These are phyloP conservation scores for Odontothrips loti DNA, from an alignment of 2,888 invertebrate species.

Conservation along the genomic window DNA sequence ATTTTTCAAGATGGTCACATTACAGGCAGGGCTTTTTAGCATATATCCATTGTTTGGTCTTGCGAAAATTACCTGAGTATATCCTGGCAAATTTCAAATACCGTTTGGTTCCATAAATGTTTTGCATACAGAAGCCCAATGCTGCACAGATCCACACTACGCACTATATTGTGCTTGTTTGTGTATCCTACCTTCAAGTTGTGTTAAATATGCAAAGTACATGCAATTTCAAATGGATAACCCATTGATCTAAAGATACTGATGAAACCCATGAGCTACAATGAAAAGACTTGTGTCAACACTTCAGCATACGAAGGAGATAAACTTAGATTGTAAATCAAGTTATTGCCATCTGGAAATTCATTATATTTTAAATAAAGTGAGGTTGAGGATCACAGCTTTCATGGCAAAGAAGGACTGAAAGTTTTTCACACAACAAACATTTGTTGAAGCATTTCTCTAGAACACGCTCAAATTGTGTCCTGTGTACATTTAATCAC, in stretches of 20 bases:
- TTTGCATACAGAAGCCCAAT: not conserved
- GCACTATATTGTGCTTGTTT: not conserved
- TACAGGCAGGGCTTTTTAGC: not conserved
- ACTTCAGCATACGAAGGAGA: not conserved
- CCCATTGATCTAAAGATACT: not conserved
- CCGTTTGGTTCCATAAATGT: not conserved
- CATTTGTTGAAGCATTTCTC: not conserved
- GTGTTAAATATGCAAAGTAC: not conserved
- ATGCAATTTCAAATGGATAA: not conserved
- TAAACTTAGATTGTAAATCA: not conserved
- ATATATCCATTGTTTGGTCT: not conserved
- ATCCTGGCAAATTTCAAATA: not conserved
- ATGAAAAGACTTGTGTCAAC: not conserved
- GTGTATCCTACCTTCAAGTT: slow-evolving; percentile 9
- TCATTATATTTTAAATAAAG: not conserved
- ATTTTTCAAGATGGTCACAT: not conserved
- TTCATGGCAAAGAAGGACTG: not conserved
- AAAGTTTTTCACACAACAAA: not conserved
- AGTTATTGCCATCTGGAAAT: too few relatives aligned
- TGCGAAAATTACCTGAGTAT: not conserved
- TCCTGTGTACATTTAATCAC: slow-evolving; percentile 2
- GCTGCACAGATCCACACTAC: not conserved
- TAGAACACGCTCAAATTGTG: not conserved
- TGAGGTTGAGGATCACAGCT: not conserved
- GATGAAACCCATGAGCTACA: slow-evolving; percentile 9